Evolutionary conservation across 2,113 vertebrate genomes (phyloP).

Genomic region (Scomber colias): DNA sequence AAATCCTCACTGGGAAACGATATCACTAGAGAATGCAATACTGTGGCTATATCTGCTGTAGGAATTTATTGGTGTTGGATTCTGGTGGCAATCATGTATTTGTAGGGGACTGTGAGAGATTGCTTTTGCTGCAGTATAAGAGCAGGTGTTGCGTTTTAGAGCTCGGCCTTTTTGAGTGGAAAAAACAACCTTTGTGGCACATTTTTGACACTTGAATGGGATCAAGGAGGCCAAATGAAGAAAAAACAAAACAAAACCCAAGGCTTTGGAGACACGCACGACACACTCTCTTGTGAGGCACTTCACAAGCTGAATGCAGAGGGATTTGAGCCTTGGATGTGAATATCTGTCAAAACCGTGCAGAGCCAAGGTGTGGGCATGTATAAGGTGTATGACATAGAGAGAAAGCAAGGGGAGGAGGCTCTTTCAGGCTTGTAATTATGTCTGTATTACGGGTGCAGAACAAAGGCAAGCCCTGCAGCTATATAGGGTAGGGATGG

Average conservation of each 20-base stretch:
- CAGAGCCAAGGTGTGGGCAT: constrained; percentile 47
- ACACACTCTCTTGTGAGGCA: constrained; percentile 11
- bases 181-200: constrained; percentile 17
- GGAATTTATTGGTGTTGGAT: constrained; percentile 28
- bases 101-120: not conserved
- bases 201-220: constrained; percentile 16
- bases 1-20: constrained; percentile 45
- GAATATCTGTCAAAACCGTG: constrained; percentile 60
- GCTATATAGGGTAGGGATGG: constrained; percentile 82
- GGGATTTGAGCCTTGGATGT: constrained; percentile 36
- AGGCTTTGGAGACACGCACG: constrained; percentile 30
- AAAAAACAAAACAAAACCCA: not conserved
- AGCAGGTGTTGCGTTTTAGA: constrained; percentile 41
- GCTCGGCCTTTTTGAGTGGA: not conserved
- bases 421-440: constrained; percentile 86
- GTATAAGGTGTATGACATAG: constrained; percentile 20
- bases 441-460: constrained; percentile 77
- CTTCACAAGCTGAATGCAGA: constrained; percentile 35
- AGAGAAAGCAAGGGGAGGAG: constrained; percentile 68
- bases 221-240: constrained; percentile 7
- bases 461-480: constrained; percentile 86
- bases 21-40: not conserved
- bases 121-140: not conserved
- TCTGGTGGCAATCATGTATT: not conserved
- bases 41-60: constrained; percentile 20